Evolutionary conservation across 2,797 vertebrate genomes (phyloP).

Genomic region (Morus bassanus): DNA sequence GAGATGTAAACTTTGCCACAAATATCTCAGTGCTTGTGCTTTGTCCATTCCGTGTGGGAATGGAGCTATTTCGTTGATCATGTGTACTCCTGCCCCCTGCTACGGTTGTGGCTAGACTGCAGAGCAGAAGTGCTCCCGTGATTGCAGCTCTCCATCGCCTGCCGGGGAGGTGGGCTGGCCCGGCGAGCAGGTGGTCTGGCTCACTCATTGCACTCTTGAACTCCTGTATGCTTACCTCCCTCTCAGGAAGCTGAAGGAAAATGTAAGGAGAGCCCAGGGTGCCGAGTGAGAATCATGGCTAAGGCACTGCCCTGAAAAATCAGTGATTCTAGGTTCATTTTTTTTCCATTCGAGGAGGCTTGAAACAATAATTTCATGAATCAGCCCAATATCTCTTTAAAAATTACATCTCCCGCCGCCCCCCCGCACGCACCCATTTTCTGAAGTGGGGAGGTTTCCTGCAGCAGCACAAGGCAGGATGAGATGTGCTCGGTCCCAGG

Average conservation of each 20-base stretch:
- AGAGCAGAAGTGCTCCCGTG: neutral
- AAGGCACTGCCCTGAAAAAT: neutral
- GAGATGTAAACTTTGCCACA: accelerated
- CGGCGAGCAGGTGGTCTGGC: neutral
- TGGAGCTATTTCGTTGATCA: accelerated
- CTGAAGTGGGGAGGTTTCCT: neutral
- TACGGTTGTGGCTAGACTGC: neutral
- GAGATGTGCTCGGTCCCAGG: accelerated
- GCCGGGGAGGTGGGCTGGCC: neutral
- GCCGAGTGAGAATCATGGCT: neutral
- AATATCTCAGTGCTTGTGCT: neutral
- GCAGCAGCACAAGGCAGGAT: neutral
- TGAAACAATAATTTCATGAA: neutral
- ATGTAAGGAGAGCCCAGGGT: neutral
- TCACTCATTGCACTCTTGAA: neutral
- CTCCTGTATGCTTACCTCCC: accelerated
- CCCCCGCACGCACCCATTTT: neutral
- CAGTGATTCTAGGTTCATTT: neutral
- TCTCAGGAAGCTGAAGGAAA: neutral
- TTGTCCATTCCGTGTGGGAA: accelerated
- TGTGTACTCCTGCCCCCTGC: neutral
- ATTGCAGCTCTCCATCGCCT: neutral
- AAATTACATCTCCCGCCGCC: neutral
- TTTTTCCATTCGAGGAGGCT: neutral
- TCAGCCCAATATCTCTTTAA: neutral